A percentile compares a stretch with the other conserved stretches of the same genome.
These are phyloP conservation scores for Mesembrinibis cayennensis DNA, from an alignment of 2,113 vertebrate species.

Conservation along the genomic window DNA sequence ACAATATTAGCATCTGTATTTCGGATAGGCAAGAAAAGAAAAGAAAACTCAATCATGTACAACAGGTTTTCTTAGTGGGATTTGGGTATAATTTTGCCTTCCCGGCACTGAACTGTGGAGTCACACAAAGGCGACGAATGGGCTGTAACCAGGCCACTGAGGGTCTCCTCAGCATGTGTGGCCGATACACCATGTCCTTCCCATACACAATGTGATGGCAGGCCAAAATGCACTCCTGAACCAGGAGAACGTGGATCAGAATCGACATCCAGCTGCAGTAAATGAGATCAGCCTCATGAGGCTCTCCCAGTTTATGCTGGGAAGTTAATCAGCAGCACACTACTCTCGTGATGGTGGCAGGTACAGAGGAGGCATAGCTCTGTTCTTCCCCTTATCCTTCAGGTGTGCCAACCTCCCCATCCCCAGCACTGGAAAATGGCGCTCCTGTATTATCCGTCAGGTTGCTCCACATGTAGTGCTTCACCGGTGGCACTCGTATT, in stretches of 20 bases:
- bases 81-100: background rate
- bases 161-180: background rate
- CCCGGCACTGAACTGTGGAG: background rate
- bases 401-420: background rate
- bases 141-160: background rate
- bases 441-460: too few species aligned
- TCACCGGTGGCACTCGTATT: background rate
- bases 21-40: background rate
- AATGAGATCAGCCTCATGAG: background rate
- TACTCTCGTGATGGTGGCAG: rapidly evolving
- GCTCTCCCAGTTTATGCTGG: background rate
- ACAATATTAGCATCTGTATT: background rate
- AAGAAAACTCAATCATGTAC: background rate
- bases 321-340: background rate
- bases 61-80: background rate
- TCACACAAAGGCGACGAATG: rapidly evolving
- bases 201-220: rapidly evolving
- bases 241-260: background rate
- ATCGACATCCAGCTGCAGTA: background rate
- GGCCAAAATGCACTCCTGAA: background rate
- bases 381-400: background rate
- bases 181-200: background rate
- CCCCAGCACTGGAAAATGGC: rapidly evolving
- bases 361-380: background rate
- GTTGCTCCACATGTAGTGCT: rapidly evolving